A percentile compares a stretch with the other conserved stretches of the same genome.
phyloP scores from a whole-genome alignment of 2,797 vertebrate genomes.

The Betta splendens region DNA sequence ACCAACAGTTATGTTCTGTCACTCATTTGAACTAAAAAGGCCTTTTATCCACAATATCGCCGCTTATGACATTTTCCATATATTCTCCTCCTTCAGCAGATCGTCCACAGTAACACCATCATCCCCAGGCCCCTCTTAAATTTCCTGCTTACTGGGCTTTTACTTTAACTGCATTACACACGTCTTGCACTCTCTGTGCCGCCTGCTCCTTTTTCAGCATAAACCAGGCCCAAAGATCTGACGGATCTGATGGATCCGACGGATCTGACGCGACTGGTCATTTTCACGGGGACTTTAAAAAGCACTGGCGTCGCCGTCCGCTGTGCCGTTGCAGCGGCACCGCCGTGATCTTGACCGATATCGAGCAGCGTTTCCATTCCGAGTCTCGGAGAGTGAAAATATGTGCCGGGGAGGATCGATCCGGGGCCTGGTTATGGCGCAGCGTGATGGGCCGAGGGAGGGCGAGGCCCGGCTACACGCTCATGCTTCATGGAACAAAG shows the following conservation, averaged over 20 bases:
- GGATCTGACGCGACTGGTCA: constrained; percentile 31
- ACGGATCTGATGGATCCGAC: constrained; percentile 47
- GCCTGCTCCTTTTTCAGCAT: constrained; percentile 74
- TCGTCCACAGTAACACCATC: constrained; percentile 74
- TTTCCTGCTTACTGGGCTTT: constrained; percentile 80
- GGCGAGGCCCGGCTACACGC: constrained; percentile 47
- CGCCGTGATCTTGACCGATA: constrained; percentile 68
- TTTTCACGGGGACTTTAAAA: constrained; percentile 56
- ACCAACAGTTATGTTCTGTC: constrained; percentile 6
- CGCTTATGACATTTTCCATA: constrained; percentile 72
- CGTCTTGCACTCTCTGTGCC: constrained; percentile 68
- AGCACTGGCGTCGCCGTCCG: constrained; percentile 53
- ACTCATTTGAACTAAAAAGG: not conserved
- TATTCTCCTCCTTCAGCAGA: constrained; percentile 72
- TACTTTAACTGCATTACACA: constrained; percentile 81
- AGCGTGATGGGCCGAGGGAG: constrained; percentile 51
- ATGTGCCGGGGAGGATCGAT: constrained; percentile 73
- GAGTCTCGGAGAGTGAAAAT: constrained; percentile 65
- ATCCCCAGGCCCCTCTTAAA: constrained; percentile 75
- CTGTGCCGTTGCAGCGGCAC: constrained; percentile 53
- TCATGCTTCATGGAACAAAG: constrained; percentile 58
- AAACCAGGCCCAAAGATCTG: constrained; percentile 59
- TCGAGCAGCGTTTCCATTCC: constrained; percentile 67
- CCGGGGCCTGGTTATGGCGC: constrained; percentile 60
- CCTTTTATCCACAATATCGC: constrained; percentile 39